Conservation (phyloP, 1,140 invertebrate genomes). For the Drosophila sucinea region DNA sequence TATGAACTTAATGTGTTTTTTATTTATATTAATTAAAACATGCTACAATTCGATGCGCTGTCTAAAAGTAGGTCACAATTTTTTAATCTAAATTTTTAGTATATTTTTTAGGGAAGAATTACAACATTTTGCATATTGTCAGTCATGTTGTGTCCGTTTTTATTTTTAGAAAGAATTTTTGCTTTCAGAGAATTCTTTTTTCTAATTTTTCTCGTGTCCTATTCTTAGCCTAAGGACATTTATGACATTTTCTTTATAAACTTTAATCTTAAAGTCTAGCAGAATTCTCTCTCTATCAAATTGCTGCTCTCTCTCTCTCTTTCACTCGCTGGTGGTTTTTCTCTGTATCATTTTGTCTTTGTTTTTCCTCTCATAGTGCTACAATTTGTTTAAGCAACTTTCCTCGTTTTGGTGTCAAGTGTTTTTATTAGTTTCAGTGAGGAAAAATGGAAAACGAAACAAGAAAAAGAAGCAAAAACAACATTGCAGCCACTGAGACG, state of each 20-base stretch:
- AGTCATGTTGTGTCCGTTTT: not conserved
- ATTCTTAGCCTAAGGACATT: constrained; percentile 6
- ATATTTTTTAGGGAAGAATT: not conserved
- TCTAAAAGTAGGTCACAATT: not conserved
- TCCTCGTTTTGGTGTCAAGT: constrained; percentile 69
- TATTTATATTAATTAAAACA: not conserved
- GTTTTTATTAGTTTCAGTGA: constrained; percentile 60
- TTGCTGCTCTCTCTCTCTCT: not conserved
- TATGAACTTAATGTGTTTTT: not conserved
- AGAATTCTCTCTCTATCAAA: not conserved
- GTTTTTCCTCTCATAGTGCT: constrained; percentile 13
- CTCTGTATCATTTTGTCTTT: not conserved
- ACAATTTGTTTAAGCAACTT: constrained; percentile 59
- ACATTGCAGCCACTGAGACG: constrained; percentile 22
- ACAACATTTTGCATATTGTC: not conserved
- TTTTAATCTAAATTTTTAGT: constrained; percentile 4
- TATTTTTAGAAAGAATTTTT: not conserved
- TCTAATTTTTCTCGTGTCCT: not conserved
- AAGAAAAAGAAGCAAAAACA: constrained; percentile 21
- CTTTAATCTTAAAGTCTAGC: not conserved
- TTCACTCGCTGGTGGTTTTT: not conserved
- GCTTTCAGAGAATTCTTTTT: not conserved
- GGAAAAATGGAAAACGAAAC: constrained; percentile 11
- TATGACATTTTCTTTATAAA: not conserved
- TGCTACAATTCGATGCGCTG: not conserved